These are phyloP conservation scores for Hyalella azteca DNA, from an alignment of 2,888 invertebrate species.

Conservation along the genomic window DNA sequence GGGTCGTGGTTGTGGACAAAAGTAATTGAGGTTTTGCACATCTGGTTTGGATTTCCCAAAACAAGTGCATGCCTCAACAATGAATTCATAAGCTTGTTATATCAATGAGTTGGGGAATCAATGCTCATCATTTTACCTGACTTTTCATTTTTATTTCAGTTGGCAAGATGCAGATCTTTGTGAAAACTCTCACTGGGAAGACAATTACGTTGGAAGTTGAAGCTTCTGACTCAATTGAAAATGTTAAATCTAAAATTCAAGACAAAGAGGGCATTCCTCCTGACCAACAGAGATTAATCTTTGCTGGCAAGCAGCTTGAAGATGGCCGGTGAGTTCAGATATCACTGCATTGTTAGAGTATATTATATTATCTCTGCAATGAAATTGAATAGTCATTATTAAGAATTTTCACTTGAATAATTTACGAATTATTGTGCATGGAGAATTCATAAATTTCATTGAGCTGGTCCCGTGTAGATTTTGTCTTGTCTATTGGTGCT, in stretches of 20 bases:
- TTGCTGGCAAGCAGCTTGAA: constrained; percentile 39
- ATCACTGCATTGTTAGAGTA: not conserved
- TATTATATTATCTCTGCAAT: not conserved
- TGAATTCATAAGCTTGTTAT: not conserved
- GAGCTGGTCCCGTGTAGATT: not conserved
- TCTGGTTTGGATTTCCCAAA: not conserved
- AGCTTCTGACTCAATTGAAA: constrained; percentile 60
- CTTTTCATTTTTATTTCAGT: not conserved
- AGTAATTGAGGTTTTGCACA: not conserved
- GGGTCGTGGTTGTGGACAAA: constrained; percentile 21
- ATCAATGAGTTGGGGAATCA: not conserved
- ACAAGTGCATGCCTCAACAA: not conserved
- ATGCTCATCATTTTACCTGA: not conserved
- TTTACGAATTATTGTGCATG: not conserved
- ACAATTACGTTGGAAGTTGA: constrained; percentile 60
- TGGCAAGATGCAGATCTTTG: constrained; percentile 66
- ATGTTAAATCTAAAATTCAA: constrained; percentile 37
- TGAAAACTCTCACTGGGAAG: constrained; percentile 65
- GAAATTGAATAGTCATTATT: not conserved
- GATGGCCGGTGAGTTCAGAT: constrained; percentile 25
- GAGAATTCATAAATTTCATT: not conserved
- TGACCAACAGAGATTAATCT: constrained; percentile 38
- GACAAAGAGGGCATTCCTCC: constrained; percentile 40
- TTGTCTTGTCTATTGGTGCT: not conserved
- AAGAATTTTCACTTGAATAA: not conserved